Evolutionary conservation across 2,888 invertebrate genomes (phyloP), one percentile per base, ranked within the genome.

Genomic region (Cotesia congregata): DNA sequence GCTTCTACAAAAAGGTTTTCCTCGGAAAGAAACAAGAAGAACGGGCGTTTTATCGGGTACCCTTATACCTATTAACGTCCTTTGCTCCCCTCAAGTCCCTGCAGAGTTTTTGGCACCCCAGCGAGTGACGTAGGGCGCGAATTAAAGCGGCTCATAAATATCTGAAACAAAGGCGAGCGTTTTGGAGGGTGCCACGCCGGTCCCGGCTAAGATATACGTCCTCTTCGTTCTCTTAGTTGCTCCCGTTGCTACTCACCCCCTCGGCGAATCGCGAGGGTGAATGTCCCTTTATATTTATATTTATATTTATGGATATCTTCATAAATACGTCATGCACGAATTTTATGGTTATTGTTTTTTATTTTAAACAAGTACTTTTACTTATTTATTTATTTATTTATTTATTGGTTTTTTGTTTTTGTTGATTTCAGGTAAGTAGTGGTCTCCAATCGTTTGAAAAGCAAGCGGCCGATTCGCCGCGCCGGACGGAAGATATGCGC

Each of bases 401-500:
- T 73, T 64, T 64, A 64, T 64, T 7, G 4, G 50, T 12, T 12
- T 15, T 62, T 17, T 74, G 67, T 83, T 81, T 77, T 82, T 82
- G 74, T 85, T 72, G 71, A 77, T 88, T 89, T 79, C 83, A 89
- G 89, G 88, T 88, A 88, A 89, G 88, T 89, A 89, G 89, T 88
- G 88, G 89, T 87, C 85, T 86, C 86, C 87, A 85, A 87, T 84
- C 85, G 85, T 87, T 86, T 84, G 85, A 86, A 86, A 88, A 85
- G 83, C 85, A 85, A 89, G 88, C 89, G 90, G 87, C 84, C 84
- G 83, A 86, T 86, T 84, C 83, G 87, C 86, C 86, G 87, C 84
- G 83, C 83, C 86, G 87, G 92, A 92, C 84, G 85, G 87, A 84
- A 88, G 88, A 89, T 88, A 93, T 93, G 93, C 93, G 93, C 90